Percentiles rank a stretch among this genome's conserved stretches.
Conservation (phyloP, 2,797 vertebrate species). For the Lacerta agilis region DNA sequence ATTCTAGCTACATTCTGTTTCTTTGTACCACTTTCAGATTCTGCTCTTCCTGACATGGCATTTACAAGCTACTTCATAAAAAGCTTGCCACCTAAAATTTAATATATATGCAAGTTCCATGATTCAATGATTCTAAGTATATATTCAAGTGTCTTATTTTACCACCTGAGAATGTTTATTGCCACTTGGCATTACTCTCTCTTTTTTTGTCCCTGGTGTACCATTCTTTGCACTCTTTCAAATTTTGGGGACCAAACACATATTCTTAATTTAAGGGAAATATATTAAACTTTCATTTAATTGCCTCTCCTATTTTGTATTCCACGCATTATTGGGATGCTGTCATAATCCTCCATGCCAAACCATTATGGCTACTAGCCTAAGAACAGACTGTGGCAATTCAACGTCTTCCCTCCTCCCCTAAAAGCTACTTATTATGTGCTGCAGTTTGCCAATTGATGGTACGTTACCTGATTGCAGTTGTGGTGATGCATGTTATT, state of each 20-base stretch:
- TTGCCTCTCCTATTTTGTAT: background rate
- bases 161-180: background rate
- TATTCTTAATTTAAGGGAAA: background rate
- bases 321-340: background rate
- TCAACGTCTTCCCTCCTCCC: background rate
- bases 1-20: background rate
- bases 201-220: background rate
- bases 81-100: background rate
- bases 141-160: background rate
- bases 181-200: background rate
- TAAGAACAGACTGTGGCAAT: background rate
- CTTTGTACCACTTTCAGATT: background rate
- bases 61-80: slow-evolving; percentile 19
- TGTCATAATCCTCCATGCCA: background rate
- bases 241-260: background rate
- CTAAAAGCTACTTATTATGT: background rate
- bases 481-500: slow-evolving; percentile 46
- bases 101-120: background rate
- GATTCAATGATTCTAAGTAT: background rate
- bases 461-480: slow-evolving; percentile 24
- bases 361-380: background rate
- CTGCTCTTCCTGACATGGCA: slow-evolving; percentile 20
- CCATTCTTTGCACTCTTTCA: background rate
- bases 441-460: slow-evolving; percentile 25
- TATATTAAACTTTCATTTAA: background rate